Evolutionary conservation across 2,888 invertebrate genomes (phyloP).

Genomic region (Drosophila buzzatii): DNA sequence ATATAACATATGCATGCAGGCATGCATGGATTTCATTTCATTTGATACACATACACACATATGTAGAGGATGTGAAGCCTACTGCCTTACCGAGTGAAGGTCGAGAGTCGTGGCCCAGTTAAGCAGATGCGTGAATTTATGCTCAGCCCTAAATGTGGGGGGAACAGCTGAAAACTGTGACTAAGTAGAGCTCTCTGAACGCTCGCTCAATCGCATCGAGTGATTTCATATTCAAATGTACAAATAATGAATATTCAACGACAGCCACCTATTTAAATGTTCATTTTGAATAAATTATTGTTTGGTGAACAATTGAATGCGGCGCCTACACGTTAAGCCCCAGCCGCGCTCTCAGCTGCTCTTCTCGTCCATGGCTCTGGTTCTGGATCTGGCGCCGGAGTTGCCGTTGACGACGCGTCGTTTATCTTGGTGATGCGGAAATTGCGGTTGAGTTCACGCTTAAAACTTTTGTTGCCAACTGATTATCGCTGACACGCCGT

Average conservation of each 20-base stretch:
- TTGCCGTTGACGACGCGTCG: slow-evolving; percentile 42
- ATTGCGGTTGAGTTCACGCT: slow-evolving; percentile 67
- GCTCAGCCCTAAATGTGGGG: slow-evolving; percentile 33
- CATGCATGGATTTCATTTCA: neutral
- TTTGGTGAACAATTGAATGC: slow-evolving; percentile 54
- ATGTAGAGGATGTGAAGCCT: neutral
- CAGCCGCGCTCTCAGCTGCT: slow-evolving; percentile 14
- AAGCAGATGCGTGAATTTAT: slow-evolving; percentile 35
- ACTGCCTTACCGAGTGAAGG: slow-evolving; percentile 9
- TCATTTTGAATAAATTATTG: slow-evolving; percentile 60
- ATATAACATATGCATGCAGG: slow-evolving; percentile 4
- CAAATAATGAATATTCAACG: slow-evolving; percentile 50
- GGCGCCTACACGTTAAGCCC: slow-evolving; percentile 6
- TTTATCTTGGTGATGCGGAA: slow-evolving; percentile 68
- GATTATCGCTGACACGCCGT: slow-evolving; percentile 65
- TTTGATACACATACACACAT: neutral
- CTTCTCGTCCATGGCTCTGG: slow-evolving; percentile 2
- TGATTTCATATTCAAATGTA: slow-evolving; percentile 35
- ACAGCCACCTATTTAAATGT: slow-evolving; percentile 57
- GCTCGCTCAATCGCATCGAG: slow-evolving; percentile 39
- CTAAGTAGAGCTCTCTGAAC: slow-evolving; percentile 20
- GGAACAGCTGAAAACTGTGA: slow-evolving; percentile 21
- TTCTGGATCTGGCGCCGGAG: slow-evolving; percentile 18
- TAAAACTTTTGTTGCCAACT: slow-evolving; percentile 70
- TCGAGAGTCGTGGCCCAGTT: slow-evolving; percentile 41